Evolutionary conservation across 2,888 invertebrate species (phyloP).

Genomic region (Temnothorax ravouxi): DNA sequence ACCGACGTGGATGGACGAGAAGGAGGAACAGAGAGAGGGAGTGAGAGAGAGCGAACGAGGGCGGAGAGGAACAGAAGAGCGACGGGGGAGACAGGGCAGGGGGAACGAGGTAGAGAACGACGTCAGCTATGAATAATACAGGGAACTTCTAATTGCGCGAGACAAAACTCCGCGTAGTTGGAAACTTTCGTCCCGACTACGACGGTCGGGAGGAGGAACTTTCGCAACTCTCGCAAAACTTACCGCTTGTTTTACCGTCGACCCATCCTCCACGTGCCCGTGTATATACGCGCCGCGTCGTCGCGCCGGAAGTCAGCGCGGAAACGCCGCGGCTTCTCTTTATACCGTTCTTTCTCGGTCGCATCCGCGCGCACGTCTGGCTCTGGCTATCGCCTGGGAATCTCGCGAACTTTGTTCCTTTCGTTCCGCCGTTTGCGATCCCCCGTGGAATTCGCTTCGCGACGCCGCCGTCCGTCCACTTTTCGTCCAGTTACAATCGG

Average conservation of each 20-base stretch:
- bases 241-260: constrained; percentile 72
- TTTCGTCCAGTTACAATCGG: background rate
- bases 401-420: constrained; percentile 42
- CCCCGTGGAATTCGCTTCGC: constrained; percentile 20
- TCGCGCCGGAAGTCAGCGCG: constrained; percentile 71
- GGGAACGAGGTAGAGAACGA: constrained; percentile 51
- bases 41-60: background rate
- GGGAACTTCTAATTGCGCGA: constrained; percentile 85
- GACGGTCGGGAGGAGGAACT: constrained; percentile 67
- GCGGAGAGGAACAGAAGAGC: background rate
- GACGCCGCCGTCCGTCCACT: constrained; percentile 8
- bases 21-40: background rate
- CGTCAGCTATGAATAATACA: constrained; percentile 85
- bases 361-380: constrained; percentile 44
- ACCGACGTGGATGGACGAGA: constrained; percentile 52
- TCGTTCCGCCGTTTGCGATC: constrained; percentile 18
- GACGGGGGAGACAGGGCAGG: background rate
- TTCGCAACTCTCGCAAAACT: constrained; percentile 74
- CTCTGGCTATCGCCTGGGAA: constrained; percentile 22
- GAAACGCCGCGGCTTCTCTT: constrained; percentile 55
- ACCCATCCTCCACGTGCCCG: constrained; percentile 43
- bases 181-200: constrained; percentile 73
- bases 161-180: constrained; percentile 81
- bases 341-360: constrained; percentile 36
- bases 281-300: constrained; percentile 60